phyloP scores from a whole-genome alignment of 2,797 vertebrate genomes.

The Falco berigora region DNA sequence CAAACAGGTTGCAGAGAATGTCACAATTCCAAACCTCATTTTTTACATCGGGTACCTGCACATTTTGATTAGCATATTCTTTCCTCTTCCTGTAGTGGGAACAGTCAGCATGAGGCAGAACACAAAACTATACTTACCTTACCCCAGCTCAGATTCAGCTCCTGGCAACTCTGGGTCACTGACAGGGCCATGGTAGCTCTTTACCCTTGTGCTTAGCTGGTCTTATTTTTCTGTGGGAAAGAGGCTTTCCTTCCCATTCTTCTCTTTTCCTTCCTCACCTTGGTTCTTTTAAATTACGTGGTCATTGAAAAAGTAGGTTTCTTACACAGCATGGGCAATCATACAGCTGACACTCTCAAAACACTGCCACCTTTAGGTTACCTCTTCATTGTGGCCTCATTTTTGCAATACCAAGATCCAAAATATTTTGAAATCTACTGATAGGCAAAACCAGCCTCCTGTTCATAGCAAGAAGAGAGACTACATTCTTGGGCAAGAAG shows the following conservation, averaged over 20 bases:
- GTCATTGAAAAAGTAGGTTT: background rate
- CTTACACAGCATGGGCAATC: background rate
- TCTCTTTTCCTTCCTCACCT: background rate
- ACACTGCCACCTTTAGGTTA: background rate
- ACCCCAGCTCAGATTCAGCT: background rate
- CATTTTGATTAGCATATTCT: background rate
- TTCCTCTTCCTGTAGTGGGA: background rate
- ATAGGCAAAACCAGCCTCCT: background rate
- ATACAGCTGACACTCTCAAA: background rate
- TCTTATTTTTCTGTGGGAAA: background rate
- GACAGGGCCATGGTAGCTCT: background rate
- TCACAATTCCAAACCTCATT: background rate
- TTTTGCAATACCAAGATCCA: background rate
- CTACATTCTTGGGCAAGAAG: background rate
- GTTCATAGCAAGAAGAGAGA: background rate
- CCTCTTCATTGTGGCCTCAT: background rate
- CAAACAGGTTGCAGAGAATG: background rate
- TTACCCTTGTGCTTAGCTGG: background rate
- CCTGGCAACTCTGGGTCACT: background rate
- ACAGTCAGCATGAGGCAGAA: background rate
- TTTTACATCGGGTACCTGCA: background rate
- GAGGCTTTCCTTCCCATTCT: background rate
- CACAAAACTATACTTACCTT: background rate
- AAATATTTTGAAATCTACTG: background rate
- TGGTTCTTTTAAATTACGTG: background rate